Evolutionary conservation across 2,797 vertebrate species (phyloP).

Genomic region (Parambassis ranga): DNA sequence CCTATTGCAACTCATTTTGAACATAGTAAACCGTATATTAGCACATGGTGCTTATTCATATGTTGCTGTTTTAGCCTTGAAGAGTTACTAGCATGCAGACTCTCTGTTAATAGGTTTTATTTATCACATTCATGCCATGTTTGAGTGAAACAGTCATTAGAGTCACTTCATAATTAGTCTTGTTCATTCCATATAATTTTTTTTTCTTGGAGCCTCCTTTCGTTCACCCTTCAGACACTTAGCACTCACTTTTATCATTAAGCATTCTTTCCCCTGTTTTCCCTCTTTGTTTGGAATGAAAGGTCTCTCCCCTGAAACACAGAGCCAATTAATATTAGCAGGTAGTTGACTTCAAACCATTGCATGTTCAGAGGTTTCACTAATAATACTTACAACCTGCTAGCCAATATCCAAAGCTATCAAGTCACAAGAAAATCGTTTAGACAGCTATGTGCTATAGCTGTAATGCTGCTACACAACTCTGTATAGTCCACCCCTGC

Average conservation of each 20-base stretch:
- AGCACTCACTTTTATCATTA: conserved; percentile 52
- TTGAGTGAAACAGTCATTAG: neutral
- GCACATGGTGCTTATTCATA: too few relatives aligned
- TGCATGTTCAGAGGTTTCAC: conserved; percentile 42
- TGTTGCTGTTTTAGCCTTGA: too few relatives aligned
- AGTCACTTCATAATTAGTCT: neutral
- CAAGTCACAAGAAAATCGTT: conserved; percentile 23
- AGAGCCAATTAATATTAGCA: conserved; percentile 53
- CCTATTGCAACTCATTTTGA: too few relatives aligned
- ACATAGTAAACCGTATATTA: too few relatives aligned
- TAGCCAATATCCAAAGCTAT: conserved; percentile 20
- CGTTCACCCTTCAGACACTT: conserved; percentile 47
- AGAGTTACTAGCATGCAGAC: too few relatives aligned
- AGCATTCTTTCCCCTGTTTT: conserved; percentile 58
- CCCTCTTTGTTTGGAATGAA: conserved; percentile 30
- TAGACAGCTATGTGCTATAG: too few relatives aligned
- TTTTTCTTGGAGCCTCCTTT: conserved; percentile 54
- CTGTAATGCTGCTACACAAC: neutral
- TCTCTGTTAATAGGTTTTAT: neutral
- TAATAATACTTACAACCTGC: conserved; percentile 25
- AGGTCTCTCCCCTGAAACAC: conserved; percentile 37
- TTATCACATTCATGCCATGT: neutral
- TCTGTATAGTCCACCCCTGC: neutral
- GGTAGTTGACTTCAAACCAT: conserved; percentile 61
- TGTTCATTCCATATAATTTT: neutral